Evolutionary conservation across 1,140 invertebrate genomes (phyloP), one percentile per base, ranked within the genome.

Genomic region (Drosophila lacteicornis): DNA sequence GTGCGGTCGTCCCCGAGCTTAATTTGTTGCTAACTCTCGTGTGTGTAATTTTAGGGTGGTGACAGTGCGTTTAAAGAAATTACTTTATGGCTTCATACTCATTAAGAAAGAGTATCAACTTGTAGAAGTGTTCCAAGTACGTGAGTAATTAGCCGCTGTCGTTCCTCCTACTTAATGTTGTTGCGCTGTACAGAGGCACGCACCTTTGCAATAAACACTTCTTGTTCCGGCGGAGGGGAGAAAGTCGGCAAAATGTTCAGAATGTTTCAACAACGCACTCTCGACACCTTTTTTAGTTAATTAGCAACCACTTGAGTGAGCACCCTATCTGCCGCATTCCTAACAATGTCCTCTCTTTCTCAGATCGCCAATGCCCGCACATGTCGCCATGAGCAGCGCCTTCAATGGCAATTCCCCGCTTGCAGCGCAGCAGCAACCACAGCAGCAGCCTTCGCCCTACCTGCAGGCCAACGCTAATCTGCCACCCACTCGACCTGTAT

Each of bases 341-440:
- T 38, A 3, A 30, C 46, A 46, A 38, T 70, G 58, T 33, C 11
- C 40, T 79, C 56, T 25, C 22, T 40, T 56, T 33, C 15, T 15
- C 55, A 87, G 84, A 80, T 66, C 84, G 42, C 79, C 61, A 33
- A 88, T 92, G 59, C 60, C 83, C 53, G 56, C 75, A 81, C 91
- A 91, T 91, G 86, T 77, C 80, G 78, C 58, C 83, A 91, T 92
- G 78, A 93, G 85, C 79, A 93, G 88, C 79, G 75, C 73, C 38
- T 91, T 80, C 91, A 91, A 92, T 91, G 92, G 88, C 76, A 92
- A 71, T 91, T 87, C 91, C 90, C 78, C 80, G 82, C 78, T 80
- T 85, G 91, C 73, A 57, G 78, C 63, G 55, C 91, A 84, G 60
- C 84, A 80, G 50, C 80, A 76, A 17, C 76, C 63, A 47, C 79